Conservation (phyloP, 2,113 vertebrate genomes). For the Cisticola juncidis region DNA sequence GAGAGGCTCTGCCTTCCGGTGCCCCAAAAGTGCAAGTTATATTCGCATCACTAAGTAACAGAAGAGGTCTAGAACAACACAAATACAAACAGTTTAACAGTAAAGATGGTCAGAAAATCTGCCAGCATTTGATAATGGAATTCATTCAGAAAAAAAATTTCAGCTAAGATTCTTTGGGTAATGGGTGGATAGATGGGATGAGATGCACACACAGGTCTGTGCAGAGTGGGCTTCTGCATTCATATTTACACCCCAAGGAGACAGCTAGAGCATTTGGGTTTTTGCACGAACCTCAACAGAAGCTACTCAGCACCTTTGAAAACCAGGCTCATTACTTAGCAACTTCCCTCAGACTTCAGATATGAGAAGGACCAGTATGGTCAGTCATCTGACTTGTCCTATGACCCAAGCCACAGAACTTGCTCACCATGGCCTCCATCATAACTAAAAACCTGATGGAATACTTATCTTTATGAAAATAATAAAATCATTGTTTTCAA, state of each 20-base stretch:
- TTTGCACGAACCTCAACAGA: background rate
- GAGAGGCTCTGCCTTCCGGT: background rate
- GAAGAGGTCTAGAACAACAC: background rate
- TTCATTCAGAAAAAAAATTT: background rate
- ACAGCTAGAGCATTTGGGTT: background rate
- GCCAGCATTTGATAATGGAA: background rate
- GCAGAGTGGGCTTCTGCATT: background rate
- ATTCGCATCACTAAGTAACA: background rate
- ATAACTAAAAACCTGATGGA: accelerated
- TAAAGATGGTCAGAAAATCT: background rate
- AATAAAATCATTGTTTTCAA: background rate
- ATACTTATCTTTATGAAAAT: background rate
- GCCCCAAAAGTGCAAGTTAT: background rate
- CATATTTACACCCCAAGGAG: background rate
- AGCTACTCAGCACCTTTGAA: background rate
- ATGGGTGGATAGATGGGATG: accelerated
- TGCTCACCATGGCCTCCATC: background rate
- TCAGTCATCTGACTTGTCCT: background rate
- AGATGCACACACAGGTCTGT: background rate
- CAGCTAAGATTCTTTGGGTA: background rate
- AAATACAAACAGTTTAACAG: background rate
- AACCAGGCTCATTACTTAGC: background rate
- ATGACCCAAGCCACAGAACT: background rate
- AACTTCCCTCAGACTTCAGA: background rate
- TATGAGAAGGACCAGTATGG: background rate